Evolutionary conservation across 2,888 invertebrate genomes (phyloP).

Genomic region (Acleris laterana): DNA sequence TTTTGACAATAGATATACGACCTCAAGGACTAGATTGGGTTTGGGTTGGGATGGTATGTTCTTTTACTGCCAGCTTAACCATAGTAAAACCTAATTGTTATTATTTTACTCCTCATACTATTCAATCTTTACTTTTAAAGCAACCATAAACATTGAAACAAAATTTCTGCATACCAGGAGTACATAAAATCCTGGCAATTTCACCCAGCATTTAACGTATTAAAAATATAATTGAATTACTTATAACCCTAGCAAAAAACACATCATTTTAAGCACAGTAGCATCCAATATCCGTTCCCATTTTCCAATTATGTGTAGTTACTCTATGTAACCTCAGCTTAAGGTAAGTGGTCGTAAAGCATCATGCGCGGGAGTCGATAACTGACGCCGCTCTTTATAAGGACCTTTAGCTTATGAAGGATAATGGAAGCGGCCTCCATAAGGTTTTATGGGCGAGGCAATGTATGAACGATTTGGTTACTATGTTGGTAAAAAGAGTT

Average conservation of each 20-base stretch:
- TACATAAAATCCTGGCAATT: no score
- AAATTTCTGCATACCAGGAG: no score
- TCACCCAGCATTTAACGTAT: conserved; percentile 1
- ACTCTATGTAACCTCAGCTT: conserved; percentile 42
- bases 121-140: no score
- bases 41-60: no score
- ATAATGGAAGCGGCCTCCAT: conserved; percentile 70
- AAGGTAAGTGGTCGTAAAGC: conserved; percentile 69
- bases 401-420: conserved; percentile 67
- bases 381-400: conserved; percentile 63
- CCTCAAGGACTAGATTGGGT: no score
- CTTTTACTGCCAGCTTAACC: no score
- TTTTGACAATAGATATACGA: background rate
- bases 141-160: no score
- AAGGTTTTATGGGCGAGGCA: conserved; percentile 66
- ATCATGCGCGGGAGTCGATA: conserved; percentile 61
- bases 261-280: conserved; percentile 22
- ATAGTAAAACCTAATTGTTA: no score
- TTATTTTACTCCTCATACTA: no score
- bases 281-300: conserved; percentile 36
- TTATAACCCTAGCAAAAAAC: conserved; percentile 16
- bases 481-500: conserved; percentile 62
- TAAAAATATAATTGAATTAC: conserved; percentile 28
- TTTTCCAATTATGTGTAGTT: conserved; percentile 45
- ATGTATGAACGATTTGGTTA: conserved; percentile 59